Evolutionary conservation across 2,888 invertebrate genomes (phyloP).

Genomic region (Eristalinus aeneus): DNA sequence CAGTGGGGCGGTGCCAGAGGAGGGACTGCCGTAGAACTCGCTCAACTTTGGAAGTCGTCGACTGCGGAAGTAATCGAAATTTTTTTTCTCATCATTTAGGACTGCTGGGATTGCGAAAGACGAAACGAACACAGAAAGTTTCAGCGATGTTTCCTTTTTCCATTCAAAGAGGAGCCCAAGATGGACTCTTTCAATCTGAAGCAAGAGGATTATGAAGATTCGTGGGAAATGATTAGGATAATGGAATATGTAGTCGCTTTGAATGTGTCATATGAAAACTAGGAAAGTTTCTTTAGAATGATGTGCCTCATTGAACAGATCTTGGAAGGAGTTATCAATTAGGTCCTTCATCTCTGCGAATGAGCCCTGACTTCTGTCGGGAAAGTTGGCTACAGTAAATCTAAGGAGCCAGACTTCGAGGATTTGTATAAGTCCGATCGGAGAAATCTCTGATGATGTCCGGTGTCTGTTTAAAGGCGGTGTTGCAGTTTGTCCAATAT

Average conservation of each 20-base stretch:
- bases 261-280: background rate
- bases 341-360: too few species aligned
- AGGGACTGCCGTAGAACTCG: background rate
- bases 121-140: background rate
- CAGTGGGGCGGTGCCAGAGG: background rate
- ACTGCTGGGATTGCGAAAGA: background rate
- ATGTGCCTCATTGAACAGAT: too few species aligned
- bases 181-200: background rate
- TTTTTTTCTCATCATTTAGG: background rate
- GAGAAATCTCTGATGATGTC: too few species aligned
- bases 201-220: background rate
- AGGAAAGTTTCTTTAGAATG: background rate
- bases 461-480: too few species aligned
- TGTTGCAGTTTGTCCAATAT: too few species aligned
- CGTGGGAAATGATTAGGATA: background rate
- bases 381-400: too few species aligned
- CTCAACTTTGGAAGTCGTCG: conserved; percentile 23
- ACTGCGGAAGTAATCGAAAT: background rate
- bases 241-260: background rate
- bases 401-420: too few species aligned
- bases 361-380: too few species aligned
- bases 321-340: too few species aligned
- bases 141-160: background rate
- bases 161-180: background rate
- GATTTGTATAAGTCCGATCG: too few species aligned